Base-by-base conservation (phyloP, 2,888 invertebrate species). In the Cephus pygmeus region DNA sequence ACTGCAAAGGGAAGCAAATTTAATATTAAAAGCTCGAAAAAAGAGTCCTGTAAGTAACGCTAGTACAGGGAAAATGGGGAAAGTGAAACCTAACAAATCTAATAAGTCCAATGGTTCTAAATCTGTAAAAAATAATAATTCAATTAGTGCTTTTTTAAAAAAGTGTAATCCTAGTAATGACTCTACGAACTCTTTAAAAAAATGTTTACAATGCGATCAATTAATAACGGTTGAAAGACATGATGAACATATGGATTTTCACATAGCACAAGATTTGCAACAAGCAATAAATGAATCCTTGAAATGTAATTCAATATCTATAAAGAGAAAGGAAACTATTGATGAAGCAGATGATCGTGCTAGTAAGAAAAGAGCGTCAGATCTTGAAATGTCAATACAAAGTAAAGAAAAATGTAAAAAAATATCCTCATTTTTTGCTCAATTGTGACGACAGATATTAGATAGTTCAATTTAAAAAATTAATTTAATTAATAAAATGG, bases 161-260 rank as follows among this genome's bases (percentile, higher is more conserved):
- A 40, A 40, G 15, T 40, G 15, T 34, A 92, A 92, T 83, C 86
- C 87, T 23, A 88, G 85, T 73, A 82, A 90, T 56, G 90, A 89
- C 6, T 40, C 15, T 40, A 40, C 40, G 15, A 40, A 15, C 68
- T 79, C 80, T 75, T 91, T 91, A 68, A 92, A 94, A 86, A 91
- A 89, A 73, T 98, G 98, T 91, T 85, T 92, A 0, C 94, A 96
- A 88, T 98, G 98, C 91, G 92, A 94, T 35, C 93, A 94, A 88
- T 92, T 90, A 80, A 92, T 98, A 76, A 90, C 93, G 15, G 83
- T 93, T 4, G 93, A 93, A 80, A 95, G 95, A 80, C 92, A 95
- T 84, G 90, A 93, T 1, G 96, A 97, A 87, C 98, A 98, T 91
- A 91, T 93, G 85, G 98, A 98, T 92, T 97, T 95, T 90, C 98